Evolutionary conservation across 2,888 invertebrate genomes (phyloP).

Genomic region (Epiblema foenella): DNA sequence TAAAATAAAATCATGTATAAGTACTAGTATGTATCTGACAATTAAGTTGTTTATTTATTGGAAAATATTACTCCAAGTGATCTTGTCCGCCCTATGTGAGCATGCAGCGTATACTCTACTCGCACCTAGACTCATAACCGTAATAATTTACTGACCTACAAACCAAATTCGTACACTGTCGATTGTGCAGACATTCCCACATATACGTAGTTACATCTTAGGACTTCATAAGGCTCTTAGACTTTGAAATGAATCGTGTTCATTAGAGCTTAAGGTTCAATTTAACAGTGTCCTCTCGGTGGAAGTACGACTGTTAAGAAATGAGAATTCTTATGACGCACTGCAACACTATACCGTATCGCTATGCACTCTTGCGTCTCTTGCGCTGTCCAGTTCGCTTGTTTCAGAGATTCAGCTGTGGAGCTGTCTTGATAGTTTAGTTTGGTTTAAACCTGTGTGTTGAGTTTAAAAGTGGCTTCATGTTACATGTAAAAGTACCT

Average conservation of each 20-base stretch:
- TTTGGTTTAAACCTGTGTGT: no score
- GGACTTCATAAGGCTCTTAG: neutral
- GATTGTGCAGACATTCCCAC: slow-evolving; percentile 8
- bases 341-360: slow-evolving; percentile 19
- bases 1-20: no score
- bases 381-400: slow-evolving; percentile 6
- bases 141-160: slow-evolving; percentile 18
- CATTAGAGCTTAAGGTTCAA: neutral
- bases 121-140: neutral
- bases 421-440: neutral
- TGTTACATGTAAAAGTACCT: no score
- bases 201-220: slow-evolving; percentile 12
- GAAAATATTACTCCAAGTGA: neutral
- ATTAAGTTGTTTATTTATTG: no score
- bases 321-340: slow-evolving; percentile 1
- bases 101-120: neutral
- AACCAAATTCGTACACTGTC: slow-evolving; percentile 16
- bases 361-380: slow-evolving; percentile 13
- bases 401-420: neutral
- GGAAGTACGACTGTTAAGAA: neutral
- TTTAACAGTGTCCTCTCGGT: neutral
- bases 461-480: no score
- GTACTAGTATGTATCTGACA: no score
- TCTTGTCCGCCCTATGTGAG: neutral
- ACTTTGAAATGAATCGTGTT: neutral